Base-by-base conservation (phyloP, 1,140 invertebrate species). In the Mylabris phalerata region DNA sequence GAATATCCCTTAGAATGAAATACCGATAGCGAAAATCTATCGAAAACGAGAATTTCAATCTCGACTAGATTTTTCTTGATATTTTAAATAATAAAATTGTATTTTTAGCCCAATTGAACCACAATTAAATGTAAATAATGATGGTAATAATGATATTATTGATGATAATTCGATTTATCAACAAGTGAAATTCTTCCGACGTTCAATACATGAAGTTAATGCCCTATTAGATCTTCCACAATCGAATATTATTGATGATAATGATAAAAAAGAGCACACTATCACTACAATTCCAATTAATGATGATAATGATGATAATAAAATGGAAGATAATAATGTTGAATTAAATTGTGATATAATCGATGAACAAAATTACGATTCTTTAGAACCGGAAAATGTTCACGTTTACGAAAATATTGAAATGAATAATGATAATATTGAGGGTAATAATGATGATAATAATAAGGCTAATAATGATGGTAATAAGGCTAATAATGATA, bases 191-290 rank as follows among this genome's bases (percentile, higher is more conserved):
- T 82, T 86, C 63, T 84, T 88, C 57, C 78, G 82, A 39, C 78
- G 83, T 62, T 87, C 85, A 13, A 83, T 89, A 48, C 81, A 87
- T 51, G 86, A 89, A 73, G 84, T 89, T 0, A 89, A 89, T 70
- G 82, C 84, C 27, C 72, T 89, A 64, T 72, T 85, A 24, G 70
- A 79, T 7, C 7, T 32, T 5, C 32, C 32, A 26, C 32, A 19
- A 19, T 19, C 19, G 19, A 19, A 19, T 19, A 1, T 1, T 7
- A 5, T 3, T 7, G 2, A 32, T 7, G 7, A 32, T 7, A 32
- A 32, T 7, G 7, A 32, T 7, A 32, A 32, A 4, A 32, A 7
- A 32, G 32, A 7, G 32, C 32, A 32, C 32, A 3, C 32, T 32
- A 32, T 5, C 7, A 32, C 32, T 1, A 32, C 32, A 32, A 32